phyloP scores from a whole-genome alignment of 2,888 invertebrate genomes.

The Carpatolechia fugitivella region DNA sequence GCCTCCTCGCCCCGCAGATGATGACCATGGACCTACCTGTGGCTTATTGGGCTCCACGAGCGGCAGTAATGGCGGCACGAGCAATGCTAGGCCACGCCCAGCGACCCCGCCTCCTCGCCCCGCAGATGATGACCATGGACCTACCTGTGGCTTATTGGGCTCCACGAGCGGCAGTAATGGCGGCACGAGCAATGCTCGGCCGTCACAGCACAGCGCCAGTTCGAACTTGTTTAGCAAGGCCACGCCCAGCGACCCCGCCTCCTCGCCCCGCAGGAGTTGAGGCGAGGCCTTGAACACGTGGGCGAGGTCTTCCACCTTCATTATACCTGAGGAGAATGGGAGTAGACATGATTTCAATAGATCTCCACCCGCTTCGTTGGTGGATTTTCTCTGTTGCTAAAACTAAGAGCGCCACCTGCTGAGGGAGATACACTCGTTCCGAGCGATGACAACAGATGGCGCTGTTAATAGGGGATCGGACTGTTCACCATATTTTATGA shows the following conservation, averaged over 20 bases:
- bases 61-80: constrained; percentile 95
- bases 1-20: constrained; percentile 66
- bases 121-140: too few relatives aligned
- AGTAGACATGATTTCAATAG: too few relatives aligned
- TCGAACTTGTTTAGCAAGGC: constrained; percentile 97
- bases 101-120: too few relatives aligned
- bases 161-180: background rate
- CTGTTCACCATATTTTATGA: too few relatives aligned
- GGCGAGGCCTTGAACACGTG: constrained; percentile 95
- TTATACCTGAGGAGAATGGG: constrained; percentile 81
- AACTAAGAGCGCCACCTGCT: too few relatives aligned
- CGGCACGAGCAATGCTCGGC: constrained; percentile 94
- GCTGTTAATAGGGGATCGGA: too few relatives aligned
- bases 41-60: constrained; percentile 60
- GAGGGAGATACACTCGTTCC: too few relatives aligned
- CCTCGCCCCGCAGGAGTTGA: constrained; percentile 76
- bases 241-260: constrained; percentile 89
- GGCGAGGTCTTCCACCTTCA: constrained; percentile 95
- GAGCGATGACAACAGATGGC: too few relatives aligned
- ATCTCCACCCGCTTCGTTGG: too few relatives aligned
- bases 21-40: constrained; percentile 30
- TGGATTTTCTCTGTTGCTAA: too few relatives aligned
- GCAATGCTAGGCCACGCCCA: constrained; percentile 85
- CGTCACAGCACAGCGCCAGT: constrained; percentile 97
- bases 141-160: background rate